phyloP scores from a whole-genome alignment of 2,113 vertebrate genomes.

The Anser brachyrhynchus region DNA sequence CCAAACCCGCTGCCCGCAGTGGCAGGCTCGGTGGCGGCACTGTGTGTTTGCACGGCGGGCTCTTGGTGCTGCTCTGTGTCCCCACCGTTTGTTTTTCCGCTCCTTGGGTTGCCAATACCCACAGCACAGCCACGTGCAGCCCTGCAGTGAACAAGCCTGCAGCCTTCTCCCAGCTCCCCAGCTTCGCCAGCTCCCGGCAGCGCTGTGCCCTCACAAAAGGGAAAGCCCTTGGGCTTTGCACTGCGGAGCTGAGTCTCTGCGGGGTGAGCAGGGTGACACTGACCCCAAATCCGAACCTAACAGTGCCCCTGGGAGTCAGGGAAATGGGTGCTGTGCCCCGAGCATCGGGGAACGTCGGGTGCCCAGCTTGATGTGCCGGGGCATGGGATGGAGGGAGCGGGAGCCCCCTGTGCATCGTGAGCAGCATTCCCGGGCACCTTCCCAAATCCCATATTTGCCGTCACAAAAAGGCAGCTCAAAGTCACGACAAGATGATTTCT shows the following conservation, averaged over 20 bases:
- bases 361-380: fast-evolving
- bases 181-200: neutral
- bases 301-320: neutral
- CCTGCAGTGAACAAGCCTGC: neutral
- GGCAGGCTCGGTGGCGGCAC: fast-evolving
- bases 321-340: fast-evolving
- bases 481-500: neutral
- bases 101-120: neutral
- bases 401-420: neutral
- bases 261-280: fast-evolving
- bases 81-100: constrained; percentile 45
- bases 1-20: neutral
- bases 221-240: neutral
- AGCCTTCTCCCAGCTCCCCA: neutral
- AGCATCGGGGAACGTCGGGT: neutral
- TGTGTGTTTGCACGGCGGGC: neutral
- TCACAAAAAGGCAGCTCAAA: neutral
- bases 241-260: neutral
- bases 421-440: fast-evolving
- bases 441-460: neutral
- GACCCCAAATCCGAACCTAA: neutral
- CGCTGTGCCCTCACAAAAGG: neutral
- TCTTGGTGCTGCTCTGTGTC: neutral
- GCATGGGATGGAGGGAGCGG: neutral
- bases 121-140: neutral